Percentiles rank a stretch among this genome's conserved stretches.
Conservation (phyloP, 2,113 vertebrate genomes). For the Chionis minor region DNA sequence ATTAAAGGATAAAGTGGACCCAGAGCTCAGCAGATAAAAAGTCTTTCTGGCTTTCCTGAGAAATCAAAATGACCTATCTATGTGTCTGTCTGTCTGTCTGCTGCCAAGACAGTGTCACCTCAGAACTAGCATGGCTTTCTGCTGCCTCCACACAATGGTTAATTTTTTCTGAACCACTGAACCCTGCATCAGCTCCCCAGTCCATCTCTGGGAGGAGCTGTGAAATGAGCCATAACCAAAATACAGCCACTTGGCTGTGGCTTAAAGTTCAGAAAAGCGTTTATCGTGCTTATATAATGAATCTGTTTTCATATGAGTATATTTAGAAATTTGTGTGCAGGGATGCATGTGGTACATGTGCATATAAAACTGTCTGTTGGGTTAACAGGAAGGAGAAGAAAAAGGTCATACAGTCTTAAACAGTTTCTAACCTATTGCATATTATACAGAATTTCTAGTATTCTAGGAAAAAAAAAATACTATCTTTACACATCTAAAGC, state of each 20-base stretch:
- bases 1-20: neutral
- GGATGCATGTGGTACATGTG: too few relatives aligned
- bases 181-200: neutral
- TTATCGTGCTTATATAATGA: neutral
- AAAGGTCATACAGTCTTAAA: neutral
- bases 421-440: neutral
- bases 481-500: neutral
- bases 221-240: constrained; percentile 13
- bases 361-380: neutral
- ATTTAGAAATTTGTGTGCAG: neutral
- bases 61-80: neutral
- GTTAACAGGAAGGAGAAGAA: neutral
- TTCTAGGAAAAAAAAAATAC: neutral
- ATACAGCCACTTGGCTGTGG: neutral
- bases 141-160: neutral
- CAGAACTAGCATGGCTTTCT: neutral
- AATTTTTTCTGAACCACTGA: neutral
- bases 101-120: neutral
- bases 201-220: neutral
- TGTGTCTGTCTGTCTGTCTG: neutral
- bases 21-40: neutral
- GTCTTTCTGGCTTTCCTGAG: neutral
- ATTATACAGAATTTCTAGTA: neutral
- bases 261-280: neutral
- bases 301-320: neutral